Evolutionary conservation across 2,888 invertebrate genomes (phyloP), one percentile per base, ranked within the genome.

Genomic region (Cistogaster globosa): DNA sequence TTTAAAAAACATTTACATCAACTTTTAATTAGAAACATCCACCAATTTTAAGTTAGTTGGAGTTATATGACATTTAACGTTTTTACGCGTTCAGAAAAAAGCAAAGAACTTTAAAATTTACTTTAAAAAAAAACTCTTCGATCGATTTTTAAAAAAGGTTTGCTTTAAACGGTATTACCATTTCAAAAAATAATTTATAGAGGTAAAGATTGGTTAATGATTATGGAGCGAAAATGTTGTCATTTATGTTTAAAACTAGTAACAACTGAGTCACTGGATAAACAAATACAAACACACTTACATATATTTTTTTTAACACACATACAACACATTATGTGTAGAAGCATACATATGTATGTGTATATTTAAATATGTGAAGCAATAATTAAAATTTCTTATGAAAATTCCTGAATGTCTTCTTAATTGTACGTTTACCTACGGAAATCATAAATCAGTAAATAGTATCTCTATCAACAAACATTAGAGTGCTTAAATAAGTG

Each of bases 391-490:
- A 69, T 74, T 81, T 84, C 77, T 69, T 12, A 53, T 22, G 62
- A 63, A 84, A 72, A 74, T 74, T 42, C 22, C 22, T 57, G 55
- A 80, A 74, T 69, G 45, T 78, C 62, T 74, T 58, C 55, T 57
- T 51, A 72, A 84, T 72, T 77, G 42, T 62, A 78, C 20, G 18
- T 58, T 67, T 69, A 69, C 69, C 84, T 84, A 74, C 81, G 84
- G 84, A 84, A 84, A 74, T 69, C 81, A 84, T 84, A 84, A 84
- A 84, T 84, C 81, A 84, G 62, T 63, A 81, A 69, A 75, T 67
- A 26, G 26, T 26, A 68, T 38, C 67, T 68, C 45, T 67, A 20
- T 60, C 2, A 20, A 42, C 38, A 48, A 48, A 48, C 45, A 16
- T 48, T n/a, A 2, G 14, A 42, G 20, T 22, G 0, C 20, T 20